Conservation (phyloP, 2,888 invertebrate species). For the Diploptera punctata region DNA sequence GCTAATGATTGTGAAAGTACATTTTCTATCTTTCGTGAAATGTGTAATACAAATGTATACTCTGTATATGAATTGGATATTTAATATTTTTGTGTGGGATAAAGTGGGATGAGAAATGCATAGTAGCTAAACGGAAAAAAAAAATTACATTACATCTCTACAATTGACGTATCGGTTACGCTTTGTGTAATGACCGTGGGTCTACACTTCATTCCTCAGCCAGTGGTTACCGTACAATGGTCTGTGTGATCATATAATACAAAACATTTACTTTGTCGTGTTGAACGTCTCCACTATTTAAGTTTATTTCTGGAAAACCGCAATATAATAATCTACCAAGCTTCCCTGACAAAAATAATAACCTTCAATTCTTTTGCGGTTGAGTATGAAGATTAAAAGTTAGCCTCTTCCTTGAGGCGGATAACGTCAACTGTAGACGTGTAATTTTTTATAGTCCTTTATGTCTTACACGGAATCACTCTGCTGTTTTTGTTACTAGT, state of each 20-base stretch:
- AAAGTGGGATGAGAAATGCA: too few species aligned
- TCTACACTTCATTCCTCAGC: too few species aligned
- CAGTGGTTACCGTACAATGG: too few species aligned
- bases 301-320: background rate
- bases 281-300: background rate
- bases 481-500: background rate
- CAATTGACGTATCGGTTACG: too few species aligned
- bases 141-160: too few species aligned
- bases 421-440: background rate
- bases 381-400: background rate
- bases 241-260: background rate
- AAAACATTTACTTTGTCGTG: constrained; percentile 2
- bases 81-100: too few species aligned
- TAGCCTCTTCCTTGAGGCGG: background rate
- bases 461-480: background rate
- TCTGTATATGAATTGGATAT: too few species aligned
- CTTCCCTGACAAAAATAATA: background rate
- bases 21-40: too few species aligned
- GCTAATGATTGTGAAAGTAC: too few species aligned
- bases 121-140: too few species aligned
- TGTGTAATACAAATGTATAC: too few species aligned
- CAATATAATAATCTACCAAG: background rate
- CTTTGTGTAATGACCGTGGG: too few species aligned
- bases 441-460: background rate
- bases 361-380: constrained; percentile 12